A percentile compares a stretch with the other conserved stretches of the same genome.
Evolutionary conservation across 1,140 invertebrate genomes (phyloP).

Genomic region (Dysdera silvatica): DNA sequence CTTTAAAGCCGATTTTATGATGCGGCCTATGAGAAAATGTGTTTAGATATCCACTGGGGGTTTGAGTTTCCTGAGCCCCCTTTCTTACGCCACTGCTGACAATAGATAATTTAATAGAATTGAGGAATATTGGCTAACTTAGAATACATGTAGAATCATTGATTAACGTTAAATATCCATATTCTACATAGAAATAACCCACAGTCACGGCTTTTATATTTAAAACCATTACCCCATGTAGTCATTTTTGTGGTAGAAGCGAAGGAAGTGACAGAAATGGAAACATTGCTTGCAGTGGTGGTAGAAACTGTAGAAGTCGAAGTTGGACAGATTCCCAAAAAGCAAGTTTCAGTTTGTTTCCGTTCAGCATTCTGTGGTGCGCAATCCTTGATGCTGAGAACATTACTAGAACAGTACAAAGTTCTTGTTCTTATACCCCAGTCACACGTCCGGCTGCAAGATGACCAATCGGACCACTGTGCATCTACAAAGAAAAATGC

Average conservation of each 20-base stretch:
- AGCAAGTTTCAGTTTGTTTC: slow-evolving; percentile 21
- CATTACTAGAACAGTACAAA: slow-evolving; percentile 17
- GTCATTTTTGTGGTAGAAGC: neutral
- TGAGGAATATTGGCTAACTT: too few species aligned
- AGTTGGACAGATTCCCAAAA: slow-evolving; percentile 4
- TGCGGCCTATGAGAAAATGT: too few species aligned
- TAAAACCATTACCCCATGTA: neutral
- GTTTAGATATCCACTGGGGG: too few species aligned
- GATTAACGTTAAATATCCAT: too few species aligned
- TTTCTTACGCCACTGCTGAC: too few species aligned
- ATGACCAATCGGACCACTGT: slow-evolving; percentile 23
- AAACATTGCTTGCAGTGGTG: neutral
- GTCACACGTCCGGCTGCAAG: slow-evolving; percentile 17
- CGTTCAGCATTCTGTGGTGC: neutral
- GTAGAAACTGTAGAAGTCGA: neutral
- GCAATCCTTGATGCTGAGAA: slow-evolving; percentile 4
- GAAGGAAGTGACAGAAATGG: neutral
- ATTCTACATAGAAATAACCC: too few species aligned
- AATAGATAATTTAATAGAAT: too few species aligned
- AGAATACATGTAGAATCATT: too few species aligned
- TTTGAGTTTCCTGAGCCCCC: too few species aligned
- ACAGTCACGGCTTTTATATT: too few species aligned
- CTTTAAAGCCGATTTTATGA: too few species aligned
- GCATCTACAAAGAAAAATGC: too few species aligned
- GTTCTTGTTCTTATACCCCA: slow-evolving; percentile 19